phyloP scores from a whole-genome alignment of 2,888 invertebrate species.

The Blera fallax region DNA sequence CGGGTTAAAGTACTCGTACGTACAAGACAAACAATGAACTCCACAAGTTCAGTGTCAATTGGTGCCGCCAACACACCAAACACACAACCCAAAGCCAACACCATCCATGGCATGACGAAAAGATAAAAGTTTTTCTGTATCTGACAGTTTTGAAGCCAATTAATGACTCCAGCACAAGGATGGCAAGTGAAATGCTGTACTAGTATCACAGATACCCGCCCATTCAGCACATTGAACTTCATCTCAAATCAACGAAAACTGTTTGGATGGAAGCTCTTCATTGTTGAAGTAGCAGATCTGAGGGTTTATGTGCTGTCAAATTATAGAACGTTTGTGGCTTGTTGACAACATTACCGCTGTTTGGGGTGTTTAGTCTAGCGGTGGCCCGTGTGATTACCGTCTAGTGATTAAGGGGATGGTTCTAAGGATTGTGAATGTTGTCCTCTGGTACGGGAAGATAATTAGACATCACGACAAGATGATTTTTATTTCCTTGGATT shows the following conservation, averaged over 20 bases:
- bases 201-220: not conserved
- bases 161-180: conserved; percentile 36
- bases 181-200: conserved; percentile 32
- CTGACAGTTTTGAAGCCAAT: conserved; percentile 66
- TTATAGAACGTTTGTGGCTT: conserved; percentile 23
- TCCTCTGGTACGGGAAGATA: conserved; percentile 4
- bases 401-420: conserved; percentile 10
- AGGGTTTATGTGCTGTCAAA: conserved; percentile 42
- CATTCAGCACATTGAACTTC: conserved; percentile 58
- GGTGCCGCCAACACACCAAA: conserved; percentile 1
- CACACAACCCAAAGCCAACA: too few relatives aligned
- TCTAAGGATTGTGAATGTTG: not conserved
- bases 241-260: conserved; percentile 47
- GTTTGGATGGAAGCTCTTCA: conserved; percentile 58
- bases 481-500: conserved; percentile 13
- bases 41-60: conserved; percentile 61
- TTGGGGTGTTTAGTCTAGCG: not conserved
- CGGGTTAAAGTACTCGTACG: conserved; percentile 37
- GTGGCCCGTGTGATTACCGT: not conserved
- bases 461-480: conserved; percentile 33
- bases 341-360: not conserved
- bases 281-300: conserved; percentile 45
- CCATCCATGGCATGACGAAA: not conserved
- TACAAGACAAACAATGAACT: not conserved
- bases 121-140: conserved; percentile 39